These are phyloP conservation scores for Apistogramma diplotaenia DNA, from an alignment of 2,113 vertebrate species.

Conservation along the genomic window DNA sequence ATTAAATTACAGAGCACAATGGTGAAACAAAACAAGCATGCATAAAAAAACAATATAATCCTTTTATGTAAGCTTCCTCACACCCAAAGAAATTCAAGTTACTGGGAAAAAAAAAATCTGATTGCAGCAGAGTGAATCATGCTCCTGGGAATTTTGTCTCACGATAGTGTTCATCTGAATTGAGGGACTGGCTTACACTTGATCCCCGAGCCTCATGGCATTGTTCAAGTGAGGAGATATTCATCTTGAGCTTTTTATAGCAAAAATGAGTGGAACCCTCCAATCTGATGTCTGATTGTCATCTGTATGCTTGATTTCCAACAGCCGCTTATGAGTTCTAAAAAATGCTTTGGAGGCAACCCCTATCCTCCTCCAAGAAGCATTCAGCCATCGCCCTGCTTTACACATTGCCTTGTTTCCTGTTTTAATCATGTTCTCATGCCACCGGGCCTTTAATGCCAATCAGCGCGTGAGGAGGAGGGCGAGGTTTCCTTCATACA, in stretches of 20 bases:
- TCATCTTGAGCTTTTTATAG: conserved; percentile 16
- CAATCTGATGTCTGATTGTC: not conserved
- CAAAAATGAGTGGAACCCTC: not conserved
- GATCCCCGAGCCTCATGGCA: conserved; percentile 4
- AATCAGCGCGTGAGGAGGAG: conserved; percentile 6
- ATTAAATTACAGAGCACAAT: not conserved
- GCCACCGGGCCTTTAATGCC: not conserved
- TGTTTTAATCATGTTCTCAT: not conserved
- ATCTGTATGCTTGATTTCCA: conserved; percentile 1
- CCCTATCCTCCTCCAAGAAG: not conserved
- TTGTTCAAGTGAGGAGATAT: not conserved
- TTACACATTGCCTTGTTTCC: not conserved
- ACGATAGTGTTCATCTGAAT: not conserved
- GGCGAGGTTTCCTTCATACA: not conserved
- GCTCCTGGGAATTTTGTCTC: not conserved
- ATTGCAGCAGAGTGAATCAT: not conserved
- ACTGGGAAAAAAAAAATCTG: not conserved
- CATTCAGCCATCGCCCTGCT: not conserved
- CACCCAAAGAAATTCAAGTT: not conserved
- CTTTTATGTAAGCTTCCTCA: not conserved
- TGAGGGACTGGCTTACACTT: not conserved
- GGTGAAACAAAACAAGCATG: not conserved
- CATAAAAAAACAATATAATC: not conserved
- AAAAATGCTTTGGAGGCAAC: not conserved
- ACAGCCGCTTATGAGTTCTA: not conserved